These are phyloP conservation scores for Geodia barretti DNA, from an alignment of 37 sponge, comb jelly and placozoan genomes.

Conservation along the genomic window DNA sequence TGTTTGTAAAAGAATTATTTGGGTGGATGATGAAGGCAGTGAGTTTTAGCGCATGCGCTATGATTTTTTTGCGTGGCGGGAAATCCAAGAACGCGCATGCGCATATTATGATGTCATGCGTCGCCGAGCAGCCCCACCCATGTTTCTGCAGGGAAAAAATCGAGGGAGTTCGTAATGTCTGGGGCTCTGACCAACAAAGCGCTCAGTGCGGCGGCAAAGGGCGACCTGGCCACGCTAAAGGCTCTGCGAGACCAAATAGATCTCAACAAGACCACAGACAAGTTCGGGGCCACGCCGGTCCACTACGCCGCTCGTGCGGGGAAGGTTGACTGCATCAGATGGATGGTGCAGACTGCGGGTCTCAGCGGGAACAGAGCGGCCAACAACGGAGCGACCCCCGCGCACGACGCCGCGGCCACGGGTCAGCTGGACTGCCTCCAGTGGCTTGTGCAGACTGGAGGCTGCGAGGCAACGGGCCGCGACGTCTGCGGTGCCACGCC, in stretches of 20 bases:
- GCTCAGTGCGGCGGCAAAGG: conserved; percentile 58
- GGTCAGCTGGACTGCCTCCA: conserved; percentile 73
- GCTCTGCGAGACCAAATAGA: conserved; percentile 12
- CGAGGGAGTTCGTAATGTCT: not conserved
- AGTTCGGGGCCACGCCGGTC: conserved; percentile 70
- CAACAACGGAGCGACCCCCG: conserved; percentile 71
- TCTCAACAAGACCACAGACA: conserved; percentile 44
- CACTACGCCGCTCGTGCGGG: conserved; percentile 80
- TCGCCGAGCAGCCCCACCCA: not conserved
- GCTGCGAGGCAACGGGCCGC: conserved; percentile 22
- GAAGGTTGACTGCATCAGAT: conserved; percentile 46
- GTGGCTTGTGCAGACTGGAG: conserved; percentile 63
- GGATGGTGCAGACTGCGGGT: conserved; percentile 49
- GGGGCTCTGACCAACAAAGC: conserved; percentile 17
- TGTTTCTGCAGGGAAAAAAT: no score
- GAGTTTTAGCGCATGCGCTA: not conserved
- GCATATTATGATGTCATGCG: not conserved
- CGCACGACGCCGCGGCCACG: conserved; percentile 77
- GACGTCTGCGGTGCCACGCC: conserved; percentile 56
- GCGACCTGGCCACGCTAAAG: conserved; percentile 33
- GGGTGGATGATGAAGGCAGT: not conserved
- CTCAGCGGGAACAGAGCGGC: conserved; percentile 44
- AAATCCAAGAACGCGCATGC: not conserved
- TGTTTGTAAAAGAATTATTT: not conserved
- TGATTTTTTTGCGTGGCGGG: no score